phyloP scores from a whole-genome alignment of 2,797 vertebrate genomes.

The Tiaroga cobitis region DNA sequence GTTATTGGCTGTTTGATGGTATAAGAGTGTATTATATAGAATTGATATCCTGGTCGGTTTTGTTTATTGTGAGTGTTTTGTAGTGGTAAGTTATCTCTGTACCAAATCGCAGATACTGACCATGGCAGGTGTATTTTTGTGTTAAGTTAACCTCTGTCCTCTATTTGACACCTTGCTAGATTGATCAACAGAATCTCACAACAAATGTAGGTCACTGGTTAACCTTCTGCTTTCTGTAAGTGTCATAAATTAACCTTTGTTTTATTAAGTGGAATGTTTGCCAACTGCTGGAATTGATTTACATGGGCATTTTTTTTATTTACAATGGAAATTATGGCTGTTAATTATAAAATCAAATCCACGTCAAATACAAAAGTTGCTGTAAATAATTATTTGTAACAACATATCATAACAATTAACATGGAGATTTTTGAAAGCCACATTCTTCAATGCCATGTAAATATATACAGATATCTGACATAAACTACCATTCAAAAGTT shows the following conservation, averaged over 20 bases:
- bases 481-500: not conserved
- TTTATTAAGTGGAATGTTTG: not conserved
- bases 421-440: no score
- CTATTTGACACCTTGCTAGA: not conserved
- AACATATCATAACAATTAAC: not conserved
- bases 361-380: not conserved
- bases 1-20: not conserved
- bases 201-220: constrained; percentile 11
- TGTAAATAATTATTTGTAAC: not conserved
- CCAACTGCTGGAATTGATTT: not conserved
- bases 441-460: not conserved
- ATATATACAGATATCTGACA: not conserved
- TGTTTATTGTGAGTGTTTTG: not conserved
- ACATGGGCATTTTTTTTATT: not conserved
- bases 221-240: not conserved
- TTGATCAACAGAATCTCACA: not conserved
- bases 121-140: not conserved
- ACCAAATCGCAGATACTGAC: not conserved
- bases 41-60: not conserved
- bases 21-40: not conserved
- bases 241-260: not conserved
- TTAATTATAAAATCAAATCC: not conserved
- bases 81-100: not conserved
- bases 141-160: not conserved
- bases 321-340: not conserved